Conservation (phyloP, 1,140 invertebrate species). For the Charaxes varanes region DNA sequence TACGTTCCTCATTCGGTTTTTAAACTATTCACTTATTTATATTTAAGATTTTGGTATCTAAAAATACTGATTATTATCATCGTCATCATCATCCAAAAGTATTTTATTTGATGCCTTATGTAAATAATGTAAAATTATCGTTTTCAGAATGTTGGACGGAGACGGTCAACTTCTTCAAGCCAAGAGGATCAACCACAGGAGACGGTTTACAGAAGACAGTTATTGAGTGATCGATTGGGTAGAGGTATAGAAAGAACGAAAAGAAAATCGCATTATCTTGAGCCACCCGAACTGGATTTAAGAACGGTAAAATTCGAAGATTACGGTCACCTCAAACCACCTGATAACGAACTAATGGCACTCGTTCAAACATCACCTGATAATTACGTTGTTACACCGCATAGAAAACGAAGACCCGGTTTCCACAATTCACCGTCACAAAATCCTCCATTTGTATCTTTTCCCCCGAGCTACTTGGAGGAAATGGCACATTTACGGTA, state of each 20-base stretch:
- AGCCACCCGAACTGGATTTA: constrained; percentile 77
- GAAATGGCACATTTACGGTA: constrained; percentile 74
- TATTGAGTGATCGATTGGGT: constrained; percentile 72
- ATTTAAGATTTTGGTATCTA: too few species aligned
- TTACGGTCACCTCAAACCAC: constrained; percentile 75
- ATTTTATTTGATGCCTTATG: too few species aligned
- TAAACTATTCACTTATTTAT: too few species aligned
- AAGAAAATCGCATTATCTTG: constrained; percentile 78
- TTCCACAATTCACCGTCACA: constrained; percentile 90
- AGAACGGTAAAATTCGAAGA: constrained; percentile 75
- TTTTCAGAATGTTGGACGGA: constrained; percentile 58
- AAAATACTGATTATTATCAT: too few species aligned
- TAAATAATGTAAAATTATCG: too few species aligned
- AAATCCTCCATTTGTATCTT: constrained; percentile 89
- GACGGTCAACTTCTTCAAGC: constrained; percentile 70
- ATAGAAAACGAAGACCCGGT: constrained; percentile 86
- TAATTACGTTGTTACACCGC: constrained; percentile 88
- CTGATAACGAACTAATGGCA: constrained; percentile 77
- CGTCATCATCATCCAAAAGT: too few species aligned
- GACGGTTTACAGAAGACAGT: constrained; percentile 60
- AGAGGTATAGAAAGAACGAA: constrained; percentile 76
- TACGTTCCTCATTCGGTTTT: too few species aligned
- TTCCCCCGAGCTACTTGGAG: constrained; percentile 81
- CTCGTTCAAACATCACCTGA: constrained; percentile 80
- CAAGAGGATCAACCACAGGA: constrained; percentile 68